Base-by-base conservation (phyloP, 2,113 vertebrate genomes). In the Eulemur macaco region DNA sequence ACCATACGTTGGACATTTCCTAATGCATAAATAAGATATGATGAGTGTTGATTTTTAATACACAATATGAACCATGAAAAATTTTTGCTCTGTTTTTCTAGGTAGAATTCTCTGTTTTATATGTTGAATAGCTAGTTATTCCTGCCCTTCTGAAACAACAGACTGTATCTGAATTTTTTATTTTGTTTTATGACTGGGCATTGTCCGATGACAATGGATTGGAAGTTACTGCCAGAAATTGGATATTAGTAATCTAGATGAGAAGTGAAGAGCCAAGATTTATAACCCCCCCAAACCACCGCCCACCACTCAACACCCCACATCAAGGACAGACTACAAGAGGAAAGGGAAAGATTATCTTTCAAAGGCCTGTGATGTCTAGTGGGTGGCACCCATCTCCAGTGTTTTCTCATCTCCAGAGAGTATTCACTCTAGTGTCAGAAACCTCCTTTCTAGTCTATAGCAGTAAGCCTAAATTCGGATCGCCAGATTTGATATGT, bases 81-180 rank as follows among this genome's bases (percentile, higher is more conserved):
- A 93, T 68, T 3, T 37, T 58, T 45, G 37, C n/a, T 73, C 14
- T 4, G 8, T 1, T 90, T 39, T 71, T 96, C 73, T 25, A 21
- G 39, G 34, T 39, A 64, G 25, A 54, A 78, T 80, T 96, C 34
- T 25, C 13, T 25, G 3, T 52, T 93, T 93, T 82, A 9, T 73
- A 60, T 91, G 93, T 73, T n/a, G 29, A 14, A 14, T 6, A 66
- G 17, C 6, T n/a, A n/a, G 73, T 76, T 76, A 3, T 45, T 66
- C 10, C 29, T 78, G 4, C 13, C 18, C 8, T 82, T 50, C 27
- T 54, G 9, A 34, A 77, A 76, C 4, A 91, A 0, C 39, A 23
- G 10, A 23, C 4, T 56, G 17, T 25, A 77, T 66, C 17, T 80
- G 73, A 91, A 4, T 39, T 52, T 86, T 50, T 68, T n/a, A 20